These are phyloP conservation scores for Clarias laeviceps DNA, from an alignment of 2,797 vertebrate species.

Conservation along the genomic window DNA sequence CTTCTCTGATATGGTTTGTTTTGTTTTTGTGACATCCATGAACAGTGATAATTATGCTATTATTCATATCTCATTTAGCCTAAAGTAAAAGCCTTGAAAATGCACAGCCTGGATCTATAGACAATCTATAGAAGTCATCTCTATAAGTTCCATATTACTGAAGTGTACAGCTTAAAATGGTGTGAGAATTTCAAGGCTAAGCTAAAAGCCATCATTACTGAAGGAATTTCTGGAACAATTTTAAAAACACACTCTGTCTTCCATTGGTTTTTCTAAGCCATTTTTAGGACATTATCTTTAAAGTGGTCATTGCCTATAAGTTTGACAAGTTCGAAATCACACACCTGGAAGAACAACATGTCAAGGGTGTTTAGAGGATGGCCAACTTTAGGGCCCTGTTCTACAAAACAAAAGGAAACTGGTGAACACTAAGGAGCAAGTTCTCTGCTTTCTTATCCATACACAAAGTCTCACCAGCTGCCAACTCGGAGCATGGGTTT, in stretches of 20 bases:
- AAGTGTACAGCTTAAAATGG: not conserved
- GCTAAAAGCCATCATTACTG: not conserved
- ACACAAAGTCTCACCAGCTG: slow-evolving; percentile 32
- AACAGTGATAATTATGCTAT: not conserved
- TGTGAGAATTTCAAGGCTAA: not conserved
- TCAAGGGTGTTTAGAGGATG: not conserved
- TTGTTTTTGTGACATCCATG: not conserved
- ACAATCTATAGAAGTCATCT: not conserved
- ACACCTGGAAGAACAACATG: not conserved
- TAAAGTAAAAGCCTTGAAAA: not conserved
- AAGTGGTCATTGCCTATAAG: too few relatives aligned
- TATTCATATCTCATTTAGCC: not conserved
- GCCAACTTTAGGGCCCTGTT: not conserved
- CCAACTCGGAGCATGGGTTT: slow-evolving; percentile 26
- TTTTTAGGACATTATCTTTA: not conserved
- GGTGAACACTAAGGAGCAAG: not conserved
- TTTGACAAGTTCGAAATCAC: not conserved
- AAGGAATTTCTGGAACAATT: not conserved
- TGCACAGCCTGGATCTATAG: not conserved
- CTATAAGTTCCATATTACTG: not conserved
- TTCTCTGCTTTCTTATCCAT: slow-evolving; percentile 18
- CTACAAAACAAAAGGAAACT: not conserved
- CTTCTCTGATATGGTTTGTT: not conserved
- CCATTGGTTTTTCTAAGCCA: not conserved
- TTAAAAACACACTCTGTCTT: not conserved